A percentile compares a stretch with the other conserved stretches of the same genome.
Evolutionary conservation across 2,797 vertebrate genomes (phyloP).

Genomic region (Lycodopsis pacificus): DNA sequence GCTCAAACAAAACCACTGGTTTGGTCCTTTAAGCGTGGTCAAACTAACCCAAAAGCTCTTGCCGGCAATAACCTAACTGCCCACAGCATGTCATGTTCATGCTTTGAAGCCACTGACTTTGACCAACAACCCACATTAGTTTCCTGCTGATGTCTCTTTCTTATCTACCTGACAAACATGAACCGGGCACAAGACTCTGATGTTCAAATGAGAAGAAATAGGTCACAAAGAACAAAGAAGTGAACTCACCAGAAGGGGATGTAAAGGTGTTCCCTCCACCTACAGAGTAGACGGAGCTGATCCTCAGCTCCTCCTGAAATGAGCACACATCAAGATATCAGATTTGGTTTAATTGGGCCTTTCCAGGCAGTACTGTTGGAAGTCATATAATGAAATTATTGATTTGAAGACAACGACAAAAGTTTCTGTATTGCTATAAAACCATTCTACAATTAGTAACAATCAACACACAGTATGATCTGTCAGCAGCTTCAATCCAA

Average conservation of each 20-base stretch:
- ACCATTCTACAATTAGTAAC: background rate
- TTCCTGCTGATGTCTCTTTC: background rate
- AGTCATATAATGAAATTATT: background rate
- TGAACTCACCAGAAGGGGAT: slow-evolving; percentile 74
- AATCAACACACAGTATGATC: background rate
- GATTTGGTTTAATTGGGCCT: background rate
- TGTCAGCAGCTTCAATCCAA: background rate
- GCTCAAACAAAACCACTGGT: background rate
- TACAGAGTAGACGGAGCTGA: slow-evolving; percentile 89
- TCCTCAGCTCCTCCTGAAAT: slow-evolving; percentile 92
- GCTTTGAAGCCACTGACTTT: background rate
- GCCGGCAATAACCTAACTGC: background rate
- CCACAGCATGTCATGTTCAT: background rate
- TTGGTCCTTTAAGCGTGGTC: background rate
- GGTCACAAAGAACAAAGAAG: background rate
- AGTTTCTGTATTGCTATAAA: background rate
- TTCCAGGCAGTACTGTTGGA: background rate
- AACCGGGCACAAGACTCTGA: background rate
- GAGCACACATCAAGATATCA: background rate
- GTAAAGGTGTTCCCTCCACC: slow-evolving; percentile 76
- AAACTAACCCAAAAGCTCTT: background rate
- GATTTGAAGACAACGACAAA: background rate
- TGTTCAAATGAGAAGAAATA: background rate
- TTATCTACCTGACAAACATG: background rate
- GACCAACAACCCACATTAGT: background rate